A percentile compares a stretch with the other conserved stretches of the same genome.
phyloP scores from a whole-genome alignment of 2,888 invertebrate genomes.

The Polydrusus cervinus region DNA sequence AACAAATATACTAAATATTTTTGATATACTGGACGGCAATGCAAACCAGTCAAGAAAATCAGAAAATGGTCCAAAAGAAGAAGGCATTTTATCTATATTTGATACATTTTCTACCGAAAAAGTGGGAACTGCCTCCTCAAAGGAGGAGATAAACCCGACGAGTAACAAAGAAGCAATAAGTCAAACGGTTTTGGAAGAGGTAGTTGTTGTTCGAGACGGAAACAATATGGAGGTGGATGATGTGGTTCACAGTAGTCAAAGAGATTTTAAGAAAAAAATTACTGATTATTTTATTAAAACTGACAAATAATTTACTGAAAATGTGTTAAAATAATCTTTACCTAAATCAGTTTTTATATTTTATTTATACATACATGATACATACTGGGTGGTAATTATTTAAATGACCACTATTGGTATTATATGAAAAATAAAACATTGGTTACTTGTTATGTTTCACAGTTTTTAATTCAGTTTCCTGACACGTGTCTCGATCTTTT shows the following conservation, averaged over 20 bases:
- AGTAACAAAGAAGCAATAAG: constrained; percentile 9
- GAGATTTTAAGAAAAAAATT: constrained; percentile 58
- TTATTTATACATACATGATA: neutral
- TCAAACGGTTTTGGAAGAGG: constrained; percentile 44
- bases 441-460: too few relatives aligned
- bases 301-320: constrained; percentile 4
- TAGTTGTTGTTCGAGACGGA: constrained; percentile 53
- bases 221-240: constrained; percentile 44
- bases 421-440: too few relatives aligned
- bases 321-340: neutral
- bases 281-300: constrained; percentile 62
- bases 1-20: constrained; percentile 53
- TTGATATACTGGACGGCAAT: constrained; percentile 63
- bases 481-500: too few relatives aligned
- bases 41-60: constrained; percentile 47
- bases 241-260: constrained; percentile 8
- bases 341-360: neutral
- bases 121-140: constrained; percentile 48
- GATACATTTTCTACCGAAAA: constrained; percentile 56
- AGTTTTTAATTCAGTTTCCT: too few relatives aligned
- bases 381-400: too few relatives aligned
- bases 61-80: constrained; percentile 31
- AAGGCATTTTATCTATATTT: constrained; percentile 35
- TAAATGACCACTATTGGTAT: too few relatives aligned
- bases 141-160: neutral